phyloP scores from a whole-genome alignment of 2,888 invertebrate genomes.

The Trissoscelio sp. region DNA sequence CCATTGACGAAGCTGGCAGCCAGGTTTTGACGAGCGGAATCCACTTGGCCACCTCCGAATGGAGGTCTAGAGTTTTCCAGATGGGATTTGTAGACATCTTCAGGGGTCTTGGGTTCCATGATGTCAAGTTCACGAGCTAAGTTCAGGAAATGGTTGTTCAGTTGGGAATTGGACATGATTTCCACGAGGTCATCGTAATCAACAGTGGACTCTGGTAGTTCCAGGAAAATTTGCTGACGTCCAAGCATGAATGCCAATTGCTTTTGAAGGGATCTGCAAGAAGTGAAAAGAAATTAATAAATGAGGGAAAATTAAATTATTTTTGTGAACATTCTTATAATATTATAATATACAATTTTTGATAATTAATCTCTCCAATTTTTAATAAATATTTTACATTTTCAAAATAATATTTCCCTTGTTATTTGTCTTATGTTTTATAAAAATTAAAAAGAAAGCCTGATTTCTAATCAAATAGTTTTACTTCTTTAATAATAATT shows the following conservation, averaged over 20 bases:
- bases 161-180: conserved; percentile 96
- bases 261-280: conserved; percentile 90
- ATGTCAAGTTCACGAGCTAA: conserved; percentile 98
- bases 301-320: too few relatives aligned
- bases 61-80: conserved; percentile 93
- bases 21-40: conserved; percentile 98
- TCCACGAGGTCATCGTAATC: conserved; percentile 91
- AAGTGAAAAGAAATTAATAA: too few relatives aligned
- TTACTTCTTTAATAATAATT: too few relatives aligned
- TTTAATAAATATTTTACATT: too few relatives aligned
- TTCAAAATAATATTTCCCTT: too few relatives aligned
- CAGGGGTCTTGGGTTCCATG: conserved; percentile 99
- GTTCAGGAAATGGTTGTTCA: conserved; percentile 96
- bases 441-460: too few relatives aligned
- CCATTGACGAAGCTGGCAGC: conserved; percentile 99
- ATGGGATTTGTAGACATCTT: conserved; percentile 99
- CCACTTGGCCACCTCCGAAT: conserved; percentile 90
- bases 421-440: too few relatives aligned
- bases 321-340: too few relatives aligned
- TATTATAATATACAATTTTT: too few relatives aligned
- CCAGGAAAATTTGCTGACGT: conserved; percentile 95
- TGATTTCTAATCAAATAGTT: too few relatives aligned
- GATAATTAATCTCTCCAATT: too few relatives aligned
- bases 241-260: conserved; percentile 98
- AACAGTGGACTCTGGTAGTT: conserved; percentile 87